Conservation (phyloP, 2,888 invertebrate genomes). For the Himalopsyche anomala region DNA sequence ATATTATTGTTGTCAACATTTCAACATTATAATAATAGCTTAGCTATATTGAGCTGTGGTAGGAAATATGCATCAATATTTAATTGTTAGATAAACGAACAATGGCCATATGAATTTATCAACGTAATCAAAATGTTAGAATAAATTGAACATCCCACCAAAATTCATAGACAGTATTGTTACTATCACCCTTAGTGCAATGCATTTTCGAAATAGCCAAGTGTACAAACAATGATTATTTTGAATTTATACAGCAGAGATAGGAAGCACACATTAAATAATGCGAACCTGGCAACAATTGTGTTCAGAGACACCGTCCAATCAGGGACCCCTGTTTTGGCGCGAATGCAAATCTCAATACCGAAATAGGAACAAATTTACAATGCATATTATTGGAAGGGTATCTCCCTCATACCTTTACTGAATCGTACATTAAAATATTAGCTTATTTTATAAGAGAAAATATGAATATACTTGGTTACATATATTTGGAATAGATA, state of each 20-base stretch:
- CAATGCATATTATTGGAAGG: constrained; percentile 21
- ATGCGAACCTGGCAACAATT: background rate
- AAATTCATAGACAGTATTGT: background rate
- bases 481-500: too few species aligned
- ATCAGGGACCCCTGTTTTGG: background rate
- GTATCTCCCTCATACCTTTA: background rate
- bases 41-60: too few species aligned
- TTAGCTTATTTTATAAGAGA: too few species aligned
- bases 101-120: too few species aligned
- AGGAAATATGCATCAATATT: too few species aligned
- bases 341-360: background rate
- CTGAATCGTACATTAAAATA: too few species aligned
- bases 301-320: background rate
- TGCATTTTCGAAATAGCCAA: background rate
- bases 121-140: background rate
- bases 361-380: background rate
- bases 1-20: too few species aligned
- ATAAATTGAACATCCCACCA: background rate
- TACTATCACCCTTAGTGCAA: background rate
- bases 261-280: background rate
- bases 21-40: too few species aligned
- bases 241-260: background rate
- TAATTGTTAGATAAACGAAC: too few species aligned
- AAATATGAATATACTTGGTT: too few species aligned
- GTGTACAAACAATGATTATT: constrained; percentile 15